These are phyloP conservation scores for Timandra comae DNA, from an alignment of 2,888 invertebrate genomes.

Conservation along the genomic window DNA sequence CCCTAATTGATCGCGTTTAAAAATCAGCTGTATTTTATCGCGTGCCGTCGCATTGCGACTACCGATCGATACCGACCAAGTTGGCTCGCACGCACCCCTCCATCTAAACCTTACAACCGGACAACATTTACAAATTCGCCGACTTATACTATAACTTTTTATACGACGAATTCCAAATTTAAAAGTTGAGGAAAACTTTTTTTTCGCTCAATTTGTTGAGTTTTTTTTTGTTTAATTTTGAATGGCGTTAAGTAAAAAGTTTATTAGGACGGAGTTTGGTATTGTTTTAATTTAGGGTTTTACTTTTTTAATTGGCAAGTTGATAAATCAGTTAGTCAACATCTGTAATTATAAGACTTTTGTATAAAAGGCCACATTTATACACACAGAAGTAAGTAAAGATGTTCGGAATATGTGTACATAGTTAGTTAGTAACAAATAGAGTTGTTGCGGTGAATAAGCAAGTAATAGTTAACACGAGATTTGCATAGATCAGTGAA, in stretches of 20 bases:
- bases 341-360: too few species aligned
- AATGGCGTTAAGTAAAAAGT: not conserved
- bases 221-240: not conserved
- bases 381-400: too few species aligned
- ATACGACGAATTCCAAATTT: conserved; percentile 17
- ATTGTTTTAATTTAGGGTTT: too few species aligned
- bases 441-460: not conserved
- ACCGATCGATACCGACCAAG: conserved; percentile 47
- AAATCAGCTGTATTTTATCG: conserved; percentile 46
- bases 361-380: too few species aligned
- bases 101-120: conserved; percentile 20
- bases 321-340: too few species aligned
- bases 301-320: too few species aligned
- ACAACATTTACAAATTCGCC: conserved; percentile 27
- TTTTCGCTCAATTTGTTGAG: too few species aligned
- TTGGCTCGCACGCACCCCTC: conserved; percentile 42
- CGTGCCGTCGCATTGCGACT: conserved; percentile 52
- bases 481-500: conserved; percentile 17
- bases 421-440: too few species aligned
- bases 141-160: conserved; percentile 31
- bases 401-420: too few species aligned
- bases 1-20: conserved; percentile 2
- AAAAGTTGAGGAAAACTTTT: conserved; percentile 6
- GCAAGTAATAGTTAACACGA: not conserved
- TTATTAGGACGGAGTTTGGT: too few species aligned